Base-by-base conservation (phyloP, 2,888 invertebrate genomes). In the Andrena praecox region DNA sequence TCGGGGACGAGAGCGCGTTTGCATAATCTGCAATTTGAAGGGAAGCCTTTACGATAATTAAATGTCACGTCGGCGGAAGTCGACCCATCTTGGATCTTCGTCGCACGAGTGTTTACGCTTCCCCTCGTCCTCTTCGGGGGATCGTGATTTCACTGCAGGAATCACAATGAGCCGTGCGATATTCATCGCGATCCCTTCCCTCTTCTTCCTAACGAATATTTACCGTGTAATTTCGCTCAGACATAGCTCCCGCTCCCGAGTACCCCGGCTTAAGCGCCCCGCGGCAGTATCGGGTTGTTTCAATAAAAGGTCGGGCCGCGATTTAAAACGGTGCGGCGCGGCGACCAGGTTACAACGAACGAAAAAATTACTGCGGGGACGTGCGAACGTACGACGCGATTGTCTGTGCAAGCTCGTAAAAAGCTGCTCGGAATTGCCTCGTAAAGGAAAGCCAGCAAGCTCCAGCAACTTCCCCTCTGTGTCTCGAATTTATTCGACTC, bases 381-480 rank as follows among this genome's bases (percentile, higher is more conserved):
- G 80, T 56, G 80, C 48, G 67, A 79, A 72, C 62, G 67, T 59
- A 62, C 20, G 71, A 63, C 73, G 68, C 80, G 80, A 80, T 73
- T 52, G 81, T 74, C 62, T 42, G 62, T 42, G 66, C 66, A 74
- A 83, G 82, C 73, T 73, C 77, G 77, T 82, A 82, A 83, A 83
- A 54, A 64, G 24, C 59, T 35, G 16, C 8, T 24, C 50, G 50
- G 63, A 77, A 83, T 60, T 62, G 52, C 66, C 67, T 70, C 66
- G 66, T 82, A 83, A 82, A 82, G 72, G 67, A 52, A 59, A 70
- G 20, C 56, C 31, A 29, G 31, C 16, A 5, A 24, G 63, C 16
- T 16, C 20, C 8, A 7, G 60, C 48, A 67, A 67, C 27, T 77
- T 48, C 24, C n/a, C 10, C 20, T 33, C 60, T 20, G 54, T 27